Conservation (phyloP, 2,797 vertebrate genomes). For the Masticophis lateralis region DNA sequence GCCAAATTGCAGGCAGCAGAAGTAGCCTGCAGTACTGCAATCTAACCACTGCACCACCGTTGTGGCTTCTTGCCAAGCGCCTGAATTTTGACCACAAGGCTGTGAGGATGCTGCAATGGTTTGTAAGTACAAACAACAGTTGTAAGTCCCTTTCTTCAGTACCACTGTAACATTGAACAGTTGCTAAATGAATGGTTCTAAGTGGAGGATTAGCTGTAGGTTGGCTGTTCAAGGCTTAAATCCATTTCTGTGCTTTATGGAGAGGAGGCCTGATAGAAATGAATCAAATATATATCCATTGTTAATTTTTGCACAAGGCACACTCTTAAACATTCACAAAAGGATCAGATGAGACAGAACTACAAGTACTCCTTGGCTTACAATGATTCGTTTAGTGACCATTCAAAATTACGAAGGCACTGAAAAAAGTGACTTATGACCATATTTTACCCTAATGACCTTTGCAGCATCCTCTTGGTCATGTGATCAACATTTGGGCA, state of each 20-base stretch:
- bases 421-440: too few species aligned
- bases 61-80: background rate
- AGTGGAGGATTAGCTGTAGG: background rate
- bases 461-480: too few species aligned
- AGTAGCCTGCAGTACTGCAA: too few species aligned
- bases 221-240: background rate
- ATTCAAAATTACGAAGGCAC: rapidly evolving
- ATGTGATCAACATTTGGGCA: too few species aligned
- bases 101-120: background rate
- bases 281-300: background rate
- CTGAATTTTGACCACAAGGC: background rate
- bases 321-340: background rate
- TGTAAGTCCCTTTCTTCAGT: background rate
- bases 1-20: too few species aligned
- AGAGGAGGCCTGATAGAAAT: background rate
- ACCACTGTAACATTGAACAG: background rate
- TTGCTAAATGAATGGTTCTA: background rate
- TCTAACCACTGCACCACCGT: background rate
- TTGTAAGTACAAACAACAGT: background rate
- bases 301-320: background rate
- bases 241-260: background rate
- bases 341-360: background rate
- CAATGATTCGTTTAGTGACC: too few species aligned
- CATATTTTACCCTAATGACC: too few species aligned
- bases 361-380: background rate